Evolutionary conservation across 2,797 vertebrate species (phyloP).

Genomic region (Limosa lapponica): DNA sequence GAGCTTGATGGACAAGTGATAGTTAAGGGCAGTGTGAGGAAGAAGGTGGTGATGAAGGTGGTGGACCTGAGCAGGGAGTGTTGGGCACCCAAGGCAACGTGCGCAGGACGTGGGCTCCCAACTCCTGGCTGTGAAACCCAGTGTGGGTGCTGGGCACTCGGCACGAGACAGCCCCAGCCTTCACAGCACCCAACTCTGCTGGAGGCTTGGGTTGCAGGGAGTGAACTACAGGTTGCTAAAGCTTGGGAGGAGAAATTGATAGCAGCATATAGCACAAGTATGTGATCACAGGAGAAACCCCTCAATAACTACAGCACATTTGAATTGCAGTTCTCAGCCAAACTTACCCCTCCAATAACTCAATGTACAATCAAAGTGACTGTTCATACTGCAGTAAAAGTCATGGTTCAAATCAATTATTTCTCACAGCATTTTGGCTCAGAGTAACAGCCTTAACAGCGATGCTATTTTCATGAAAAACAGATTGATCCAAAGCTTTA

Average conservation of each 20-base stretch:
- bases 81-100: accelerated
- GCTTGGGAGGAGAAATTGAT: background rate
- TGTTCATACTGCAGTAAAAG: background rate
- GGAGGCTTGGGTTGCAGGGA: background rate
- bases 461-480: background rate
- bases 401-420: background rate
- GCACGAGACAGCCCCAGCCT: background rate
- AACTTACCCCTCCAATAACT: background rate
- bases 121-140: background rate
- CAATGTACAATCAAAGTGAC: background rate
- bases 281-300: background rate
- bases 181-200: background rate
- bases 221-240: background rate
- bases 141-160: background rate
- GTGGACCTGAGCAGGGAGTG: background rate
- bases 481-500: background rate
- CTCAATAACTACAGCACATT: background rate
- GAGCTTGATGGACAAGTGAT: background rate
- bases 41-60: background rate
- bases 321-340: background rate
- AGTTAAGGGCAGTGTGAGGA: background rate
- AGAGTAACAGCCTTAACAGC: background rate
- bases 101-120: background rate
- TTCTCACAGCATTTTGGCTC: background rate
- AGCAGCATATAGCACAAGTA: background rate